Percentiles rank a stretch among this genome's conserved stretches.
phyloP scores from a whole-genome alignment of 2,113 vertebrate species.

The Ceyx melanurus region DNA sequence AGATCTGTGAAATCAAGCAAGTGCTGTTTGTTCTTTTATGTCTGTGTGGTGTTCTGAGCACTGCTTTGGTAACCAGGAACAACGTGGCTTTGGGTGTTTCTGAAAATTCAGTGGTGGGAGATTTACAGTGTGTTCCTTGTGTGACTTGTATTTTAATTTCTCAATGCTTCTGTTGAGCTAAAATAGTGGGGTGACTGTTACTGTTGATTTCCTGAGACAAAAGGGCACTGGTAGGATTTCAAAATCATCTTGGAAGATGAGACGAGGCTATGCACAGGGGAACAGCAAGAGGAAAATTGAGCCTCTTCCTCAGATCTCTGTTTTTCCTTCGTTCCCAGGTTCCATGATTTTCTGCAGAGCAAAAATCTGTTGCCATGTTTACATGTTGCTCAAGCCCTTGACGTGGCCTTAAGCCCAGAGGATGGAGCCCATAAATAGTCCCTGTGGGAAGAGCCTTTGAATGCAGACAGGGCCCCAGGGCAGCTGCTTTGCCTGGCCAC shows the following conservation, averaged over 20 bases:
- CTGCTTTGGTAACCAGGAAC: not conserved
- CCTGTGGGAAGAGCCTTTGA: not conserved
- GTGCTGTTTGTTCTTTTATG: not conserved
- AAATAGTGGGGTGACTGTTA: not conserved
- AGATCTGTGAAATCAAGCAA: constrained; percentile 4
- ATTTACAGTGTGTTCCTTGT: not conserved
- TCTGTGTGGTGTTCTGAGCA: not conserved
- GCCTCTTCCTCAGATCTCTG: not conserved
- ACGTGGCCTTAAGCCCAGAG: not conserved
- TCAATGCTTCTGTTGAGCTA: not conserved
- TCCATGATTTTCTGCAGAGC: not conserved
- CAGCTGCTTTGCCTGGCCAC: not conserved
- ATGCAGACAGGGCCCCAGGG: not conserved
- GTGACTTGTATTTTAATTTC: not conserved
- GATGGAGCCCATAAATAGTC: not conserved
- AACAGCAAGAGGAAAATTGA: not conserved
- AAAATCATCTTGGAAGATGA: not conserved
- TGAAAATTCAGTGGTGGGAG: not conserved
- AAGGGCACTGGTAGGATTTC: not conserved
- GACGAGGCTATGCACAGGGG: not conserved
- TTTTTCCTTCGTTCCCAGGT: not conserved
- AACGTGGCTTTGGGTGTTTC: not conserved
- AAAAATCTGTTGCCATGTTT: not conserved
- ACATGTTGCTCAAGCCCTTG: not conserved
- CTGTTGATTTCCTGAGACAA: not conserved